Evolutionary conservation across 2,888 invertebrate species (phyloP), one percentile per base, ranked within the genome.

Genomic region (Vannuccia rotundouncinata): DNA sequence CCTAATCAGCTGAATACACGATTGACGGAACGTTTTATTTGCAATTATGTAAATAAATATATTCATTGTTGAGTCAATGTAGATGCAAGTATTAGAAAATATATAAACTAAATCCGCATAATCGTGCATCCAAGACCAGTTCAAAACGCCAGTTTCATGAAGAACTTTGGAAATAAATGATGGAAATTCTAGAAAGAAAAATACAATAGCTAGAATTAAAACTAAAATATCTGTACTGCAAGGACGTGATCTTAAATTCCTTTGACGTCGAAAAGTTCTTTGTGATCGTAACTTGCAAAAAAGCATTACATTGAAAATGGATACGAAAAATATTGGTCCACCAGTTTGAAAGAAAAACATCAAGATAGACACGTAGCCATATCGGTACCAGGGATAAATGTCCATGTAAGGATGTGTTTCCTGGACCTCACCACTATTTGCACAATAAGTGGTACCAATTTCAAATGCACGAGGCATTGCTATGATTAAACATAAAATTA

Each of bases 281-380:
- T 66, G 66, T 66, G 66, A 66, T 2, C 5, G 10, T 22, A 66
- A 22, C 22, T 66, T 66, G 22, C 66, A 66, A 22, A 22, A 66
- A 66, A 66, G 66, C 5, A 66, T 17, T 13, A 5, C 25, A 27
- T 22, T 66, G 25, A 66, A 66, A 2, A 66, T 2, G 25, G 25
- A 66, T 2, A 66, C 66, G 2, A 66, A 22, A 66, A 5, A 66
- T 13, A 66, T 66, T 13, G 66, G 66, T 2, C 66, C 66, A 13
- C 66, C 66, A 22, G 66, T 66, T 22, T 66, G 66, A 27, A 66
- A 66, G 25, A 66, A 66, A 22, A 66, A 66, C 66, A 66, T 66
- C 17, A 66, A 5, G 2, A 5, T 27, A 22, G 66, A 5, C 2
- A 66, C 25, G 25, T 66, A 66, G 5, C 66, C 66, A 66, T 66